Percentiles rank a stretch among this genome's conserved stretches.
Evolutionary conservation across 2,888 invertebrate genomes (phyloP).

Genomic region (Liopterus haemorrhoidalis): DNA sequence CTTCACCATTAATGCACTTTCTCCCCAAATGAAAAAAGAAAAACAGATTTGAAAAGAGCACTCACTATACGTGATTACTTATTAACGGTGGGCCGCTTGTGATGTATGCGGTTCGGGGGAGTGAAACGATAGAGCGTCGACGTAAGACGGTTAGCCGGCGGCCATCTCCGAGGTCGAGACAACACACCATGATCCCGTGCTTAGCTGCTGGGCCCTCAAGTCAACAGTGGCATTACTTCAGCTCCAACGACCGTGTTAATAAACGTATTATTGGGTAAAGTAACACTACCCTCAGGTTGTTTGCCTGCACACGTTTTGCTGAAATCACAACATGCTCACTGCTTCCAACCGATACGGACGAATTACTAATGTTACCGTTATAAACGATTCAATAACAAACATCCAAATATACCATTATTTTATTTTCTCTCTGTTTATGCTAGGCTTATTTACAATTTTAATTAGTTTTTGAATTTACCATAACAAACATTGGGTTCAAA

Average conservation of each 20-base stretch:
- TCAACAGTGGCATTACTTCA: conserved; percentile 22
- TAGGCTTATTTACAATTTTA: no score
- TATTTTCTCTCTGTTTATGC: no score
- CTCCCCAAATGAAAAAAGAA: no score
- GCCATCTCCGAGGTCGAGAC: conserved; percentile 1
- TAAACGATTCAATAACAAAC: not conserved
- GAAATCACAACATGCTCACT: conserved; percentile 8
- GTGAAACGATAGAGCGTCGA: conserved; percentile 16
- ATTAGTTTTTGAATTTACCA: no score
- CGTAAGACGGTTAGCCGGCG: conserved; percentile 13
- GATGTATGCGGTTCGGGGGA: no score
- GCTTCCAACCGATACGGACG: no score
- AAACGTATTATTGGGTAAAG: conserved; percentile 23
- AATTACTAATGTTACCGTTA: not conserved
- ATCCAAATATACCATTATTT: not conserved
- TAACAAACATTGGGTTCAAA: no score
- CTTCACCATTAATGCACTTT: no score
- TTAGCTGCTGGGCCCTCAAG: conserved; percentile 8
- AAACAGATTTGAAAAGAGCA: no score
- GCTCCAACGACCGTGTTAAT: conserved; percentile 20
- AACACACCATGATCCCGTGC: no score
- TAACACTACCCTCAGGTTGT: conserved; percentile 17
- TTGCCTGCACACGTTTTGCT: conserved; percentile 11
- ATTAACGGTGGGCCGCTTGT: no score
- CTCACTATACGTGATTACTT: no score